A percentile compares a stretch with the other conserved stretches of the same genome.
phyloP scores from a whole-genome alignment of 2,888 invertebrate genomes.

The Plagiodera versicolora region DNA sequence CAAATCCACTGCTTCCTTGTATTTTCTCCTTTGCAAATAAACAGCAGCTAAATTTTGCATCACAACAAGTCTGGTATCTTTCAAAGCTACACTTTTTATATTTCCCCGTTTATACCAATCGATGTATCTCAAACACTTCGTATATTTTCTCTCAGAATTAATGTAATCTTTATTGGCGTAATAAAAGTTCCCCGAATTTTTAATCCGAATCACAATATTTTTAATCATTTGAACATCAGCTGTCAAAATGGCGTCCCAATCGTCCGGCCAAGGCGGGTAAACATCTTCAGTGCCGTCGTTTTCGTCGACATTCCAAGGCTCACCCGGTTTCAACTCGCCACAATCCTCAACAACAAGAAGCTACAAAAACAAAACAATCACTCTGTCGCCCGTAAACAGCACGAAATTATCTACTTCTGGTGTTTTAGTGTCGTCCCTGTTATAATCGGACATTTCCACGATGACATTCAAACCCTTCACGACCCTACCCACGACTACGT shows the following conservation, averaged over 20 bases:
- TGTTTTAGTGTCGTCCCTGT: constrained; percentile 63
- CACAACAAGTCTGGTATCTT: constrained; percentile 55
- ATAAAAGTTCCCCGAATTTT: constrained; percentile 71
- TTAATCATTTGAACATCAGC: constrained; percentile 43
- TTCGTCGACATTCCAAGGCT: constrained; percentile 68
- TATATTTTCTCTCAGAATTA: constrained; percentile 74
- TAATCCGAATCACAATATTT: constrained; percentile 63
- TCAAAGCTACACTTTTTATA: constrained; percentile 26
- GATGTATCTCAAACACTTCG: constrained; percentile 76
- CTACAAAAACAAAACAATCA: constrained; percentile 50
- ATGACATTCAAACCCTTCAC: constrained; percentile 73
- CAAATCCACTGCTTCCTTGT: constrained; percentile 62
- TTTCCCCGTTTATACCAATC: constrained; percentile 53
- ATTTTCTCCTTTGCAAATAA: constrained; percentile 66
- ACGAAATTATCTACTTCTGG: constrained; percentile 56
- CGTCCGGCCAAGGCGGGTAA: constrained; percentile 77
- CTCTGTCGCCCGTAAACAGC: background rate
- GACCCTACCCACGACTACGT: constrained; percentile 84
- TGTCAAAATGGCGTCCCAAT: constrained; percentile 58
- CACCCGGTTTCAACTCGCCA: constrained; percentile 66
- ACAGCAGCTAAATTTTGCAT: constrained; percentile 76
- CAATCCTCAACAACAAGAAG: constrained; percentile 71
- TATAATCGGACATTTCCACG: constrained; percentile 68
- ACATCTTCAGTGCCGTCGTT: constrained; percentile 71
- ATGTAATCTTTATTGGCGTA: constrained; percentile 64